These are phyloP conservation scores for Oreonectes daqikongensis DNA, from an alignment of 2,797 vertebrate genomes.

Conservation along the genomic window DNA sequence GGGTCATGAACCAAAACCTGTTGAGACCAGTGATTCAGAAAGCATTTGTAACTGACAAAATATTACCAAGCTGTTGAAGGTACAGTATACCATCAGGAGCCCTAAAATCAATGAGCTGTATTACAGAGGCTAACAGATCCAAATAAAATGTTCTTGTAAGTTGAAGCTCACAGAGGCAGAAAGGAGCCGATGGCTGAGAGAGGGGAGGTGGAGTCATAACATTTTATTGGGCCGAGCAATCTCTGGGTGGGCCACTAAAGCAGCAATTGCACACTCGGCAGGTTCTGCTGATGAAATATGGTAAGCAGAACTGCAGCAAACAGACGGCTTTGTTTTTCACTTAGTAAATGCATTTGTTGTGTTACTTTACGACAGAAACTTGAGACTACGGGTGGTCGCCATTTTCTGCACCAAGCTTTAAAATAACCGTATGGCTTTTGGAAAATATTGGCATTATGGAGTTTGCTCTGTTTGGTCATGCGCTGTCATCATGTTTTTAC, in stretches of 20 bases:
- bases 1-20: not conserved
- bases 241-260: slow-evolving; percentile 66
- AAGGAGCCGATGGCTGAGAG: slow-evolving; percentile 72
- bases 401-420: slow-evolving; percentile 25
- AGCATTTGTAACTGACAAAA: slow-evolving; percentile 45
- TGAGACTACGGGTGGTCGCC: not conserved
- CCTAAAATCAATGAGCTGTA: slow-evolving; percentile 31
- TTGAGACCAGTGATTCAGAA: slow-evolving; percentile 1
- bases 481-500: slow-evolving; percentile 37
- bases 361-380: slow-evolving; percentile 18
- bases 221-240: slow-evolving; percentile 69
- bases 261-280: slow-evolving; percentile 71
- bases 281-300: slow-evolving; percentile 74
- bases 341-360: not conserved
- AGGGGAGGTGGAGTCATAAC: slow-evolving; percentile 67
- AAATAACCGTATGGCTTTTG: slow-evolving; percentile 20
- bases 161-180: slow-evolving; percentile 61
- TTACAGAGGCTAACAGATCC: slow-evolving; percentile 59
- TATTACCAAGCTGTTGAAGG: slow-evolving; percentile 5
- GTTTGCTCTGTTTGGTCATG: slow-evolving; percentile 16
- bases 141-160: slow-evolving; percentile 43
- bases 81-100: slow-evolving; percentile 21
- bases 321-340: slow-evolving; percentile 27
- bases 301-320: slow-evolving; percentile 56
- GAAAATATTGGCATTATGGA: slow-evolving; percentile 37